Evolutionary conservation across 1,140 invertebrate genomes (phyloP).

Genomic region (Sycophaga agraensis): DNA sequence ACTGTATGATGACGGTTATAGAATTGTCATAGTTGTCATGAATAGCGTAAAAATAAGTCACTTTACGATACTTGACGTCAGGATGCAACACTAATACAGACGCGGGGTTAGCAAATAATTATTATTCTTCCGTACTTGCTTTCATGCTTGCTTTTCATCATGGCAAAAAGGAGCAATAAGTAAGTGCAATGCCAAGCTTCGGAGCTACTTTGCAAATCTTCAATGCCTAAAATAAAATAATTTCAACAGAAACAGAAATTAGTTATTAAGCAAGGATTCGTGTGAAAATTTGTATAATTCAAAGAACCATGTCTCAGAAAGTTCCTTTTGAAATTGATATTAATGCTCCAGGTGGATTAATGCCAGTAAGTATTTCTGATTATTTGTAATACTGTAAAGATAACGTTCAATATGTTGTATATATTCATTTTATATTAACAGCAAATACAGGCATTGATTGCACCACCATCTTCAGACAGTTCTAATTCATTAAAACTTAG

Average conservation of each 20-base stretch:
- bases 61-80: too few species aligned
- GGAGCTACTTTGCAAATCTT: slow-evolving; percentile 1
- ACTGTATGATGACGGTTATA: too few species aligned
- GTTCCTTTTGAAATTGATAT: slow-evolving; percentile 59
- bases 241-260: neutral
- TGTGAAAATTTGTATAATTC: neutral
- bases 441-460: slow-evolving; percentile 86
- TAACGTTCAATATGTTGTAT: neutral
- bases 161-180: slow-evolving; percentile 24
- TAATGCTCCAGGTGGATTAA: slow-evolving; percentile 65
- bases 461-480: slow-evolving; percentile 79
- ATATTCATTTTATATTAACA: slow-evolving; percentile 45
- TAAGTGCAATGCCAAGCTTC: slow-evolving; percentile 21
- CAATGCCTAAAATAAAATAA: neutral
- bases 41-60: too few species aligned
- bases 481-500: slow-evolving; percentile 59
- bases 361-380: slow-evolving; percentile 62
- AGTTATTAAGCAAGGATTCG: too few species aligned
- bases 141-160: slow-evolving; percentile 20
- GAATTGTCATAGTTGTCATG: too few species aligned
- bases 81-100: too few species aligned
- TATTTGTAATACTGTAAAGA: neutral
- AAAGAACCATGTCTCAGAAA: slow-evolving; percentile 28
- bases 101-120: neutral
- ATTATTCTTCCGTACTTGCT: slow-evolving; percentile 17